Base-by-base conservation (phyloP, 2,888 invertebrate genomes). In the Copidosoma aretas region DNA sequence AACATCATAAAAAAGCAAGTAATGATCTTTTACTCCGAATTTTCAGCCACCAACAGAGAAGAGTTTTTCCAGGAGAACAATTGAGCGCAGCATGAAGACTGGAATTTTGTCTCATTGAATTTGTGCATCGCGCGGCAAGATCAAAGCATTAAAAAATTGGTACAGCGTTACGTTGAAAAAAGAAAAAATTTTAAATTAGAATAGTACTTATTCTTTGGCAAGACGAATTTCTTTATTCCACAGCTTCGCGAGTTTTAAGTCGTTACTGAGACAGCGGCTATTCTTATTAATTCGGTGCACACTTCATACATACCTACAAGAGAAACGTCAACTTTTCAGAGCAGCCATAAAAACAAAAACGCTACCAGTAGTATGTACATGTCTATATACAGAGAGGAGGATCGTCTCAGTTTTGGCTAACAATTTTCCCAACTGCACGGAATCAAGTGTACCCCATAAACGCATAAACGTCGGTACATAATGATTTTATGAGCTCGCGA, bases 401-500 rank as follows among this genome's bases (percentile, higher is more conserved):
- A 62, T 62, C 52, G 69, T 49, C 64, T 67, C 69, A 69, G 61
- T 57, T 61, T 67, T 53, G 73, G 57, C 63, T 59, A 68, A 65
- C 70, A 68, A 71, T 71, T 71, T 67, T 64, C 69, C 74, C 73
- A 73, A 75, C 77, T 73, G 74, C 73, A 15, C 25, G 32, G 77
- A 74, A 76, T 78, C 76, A 75, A 73, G 73, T 76, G 76, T 74
- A 21, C 74, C 72, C 76, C 74, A 74, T 77, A 76, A 77, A 77
- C 64, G 75, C 73, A 76, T 77, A 76, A 77, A 78, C 75, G 75
- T 74, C 73, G 74, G 75, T 72, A 74, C 74, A 74, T 78, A 79
- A 79, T 79, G 78, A 77, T 78, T 80, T 79, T 79, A 79, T 75
- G 78, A 74, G 74, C 74, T 68, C 64, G 68, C 65, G 73, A 73